phyloP scores from a whole-genome alignment of 2,888 invertebrate genomes.

The Hypselothyrea guttata region DNA sequence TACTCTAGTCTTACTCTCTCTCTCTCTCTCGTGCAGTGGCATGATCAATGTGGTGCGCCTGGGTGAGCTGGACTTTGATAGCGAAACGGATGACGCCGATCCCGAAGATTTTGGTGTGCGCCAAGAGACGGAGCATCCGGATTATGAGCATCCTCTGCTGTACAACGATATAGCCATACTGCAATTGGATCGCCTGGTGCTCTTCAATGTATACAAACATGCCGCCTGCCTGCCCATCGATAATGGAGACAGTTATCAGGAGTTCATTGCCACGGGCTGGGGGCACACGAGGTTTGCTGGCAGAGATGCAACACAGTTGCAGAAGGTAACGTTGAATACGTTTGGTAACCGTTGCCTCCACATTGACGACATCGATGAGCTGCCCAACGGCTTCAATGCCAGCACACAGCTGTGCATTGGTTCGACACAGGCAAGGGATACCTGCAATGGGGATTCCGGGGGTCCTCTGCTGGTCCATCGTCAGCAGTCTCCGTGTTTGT shows the following conservation, averaged over 20 bases:
- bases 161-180: constrained; percentile 85
- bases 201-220: constrained; percentile 80
- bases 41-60: constrained; percentile 70
- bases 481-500: constrained; percentile 64
- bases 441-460: constrained; percentile 77
- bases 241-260: constrained; percentile 27
- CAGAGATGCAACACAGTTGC: constrained; percentile 79
- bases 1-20: background rate
- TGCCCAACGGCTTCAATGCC: constrained; percentile 59
- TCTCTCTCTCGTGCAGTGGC: constrained; percentile 50
- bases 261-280: constrained; percentile 83
- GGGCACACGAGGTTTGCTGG: constrained; percentile 80
- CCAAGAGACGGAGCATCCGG: constrained; percentile 79
- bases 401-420: constrained; percentile 72
- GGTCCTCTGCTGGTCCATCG: constrained; percentile 71
- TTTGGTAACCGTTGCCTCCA: constrained; percentile 63
- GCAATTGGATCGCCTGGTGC: constrained; percentile 78
- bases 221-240: constrained; percentile 83
- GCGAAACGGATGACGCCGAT: constrained; percentile 67
- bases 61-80: constrained; percentile 76
- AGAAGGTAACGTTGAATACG: constrained; percentile 83
- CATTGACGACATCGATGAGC: constrained; percentile 29
- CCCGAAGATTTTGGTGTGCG: constrained; percentile 76
- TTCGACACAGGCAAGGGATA: constrained; percentile 59
- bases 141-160: constrained; percentile 78